A percentile compares a stretch with the other conserved stretches of the same genome.
phyloP scores from a whole-genome alignment of 1,140 invertebrate species.

The Microplitis demolitor region DNA sequence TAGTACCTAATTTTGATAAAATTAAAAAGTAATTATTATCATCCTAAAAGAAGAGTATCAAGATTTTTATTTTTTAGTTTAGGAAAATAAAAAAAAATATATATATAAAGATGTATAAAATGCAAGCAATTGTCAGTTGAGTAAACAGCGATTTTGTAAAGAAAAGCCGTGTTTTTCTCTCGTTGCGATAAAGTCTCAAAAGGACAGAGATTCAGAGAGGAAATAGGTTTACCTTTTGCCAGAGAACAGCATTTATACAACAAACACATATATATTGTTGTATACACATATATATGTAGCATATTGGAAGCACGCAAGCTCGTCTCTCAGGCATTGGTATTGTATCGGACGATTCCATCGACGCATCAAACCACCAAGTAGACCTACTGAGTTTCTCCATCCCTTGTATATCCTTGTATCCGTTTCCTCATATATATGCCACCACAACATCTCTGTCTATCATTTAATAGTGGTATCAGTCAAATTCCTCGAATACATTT shows the following conservation, averaged over 20 bases:
- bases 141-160: conserved; percentile 10
- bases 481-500: too few relatives aligned
- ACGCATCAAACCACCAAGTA: background rate
- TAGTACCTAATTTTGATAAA: too few relatives aligned
- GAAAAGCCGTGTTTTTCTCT: background rate
- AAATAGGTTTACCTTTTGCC: conserved; percentile 24
- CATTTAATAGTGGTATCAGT: too few relatives aligned
- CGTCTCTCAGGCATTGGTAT: background rate
- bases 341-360: conserved; percentile 16
- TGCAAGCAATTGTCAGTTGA: background rate
- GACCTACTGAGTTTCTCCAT: conserved; percentile 8
- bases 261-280: background rate
- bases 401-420: too few relatives aligned
- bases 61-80: too few relatives aligned
- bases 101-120: background rate
- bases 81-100: background rate
- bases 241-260: background rate
- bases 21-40: too few relatives aligned
- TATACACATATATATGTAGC: background rate
- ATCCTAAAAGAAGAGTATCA: too few relatives aligned
- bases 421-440: too few relatives aligned
- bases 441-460: too few relatives aligned
- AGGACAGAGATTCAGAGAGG: conserved; percentile 14
- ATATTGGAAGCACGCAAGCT: background rate
- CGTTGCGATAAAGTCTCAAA: conserved; percentile 12